A percentile compares a stretch with the other conserved stretches of the same genome.
Evolutionary conservation across 2,113 vertebrate species (phyloP).

Genomic region (Pseudorectes ferrugineus): DNA sequence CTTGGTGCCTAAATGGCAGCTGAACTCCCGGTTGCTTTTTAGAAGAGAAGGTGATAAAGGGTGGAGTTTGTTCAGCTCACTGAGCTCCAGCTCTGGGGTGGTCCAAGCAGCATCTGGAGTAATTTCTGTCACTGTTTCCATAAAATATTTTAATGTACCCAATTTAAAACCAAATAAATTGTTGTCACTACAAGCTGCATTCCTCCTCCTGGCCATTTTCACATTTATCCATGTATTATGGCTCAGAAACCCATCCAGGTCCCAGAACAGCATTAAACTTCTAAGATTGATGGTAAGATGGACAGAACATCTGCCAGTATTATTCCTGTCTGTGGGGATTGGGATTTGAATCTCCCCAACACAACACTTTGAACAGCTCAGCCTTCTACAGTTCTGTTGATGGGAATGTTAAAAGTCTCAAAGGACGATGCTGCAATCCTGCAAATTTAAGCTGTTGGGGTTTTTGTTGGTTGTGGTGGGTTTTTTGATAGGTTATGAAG

Average conservation of each 20-base stretch:
- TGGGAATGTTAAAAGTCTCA: neutral
- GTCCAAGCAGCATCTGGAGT: neutral
- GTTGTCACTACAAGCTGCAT: neutral
- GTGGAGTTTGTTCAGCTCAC: neutral
- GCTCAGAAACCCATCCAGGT: neutral
- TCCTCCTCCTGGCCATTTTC: neutral
- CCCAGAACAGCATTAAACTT: neutral
- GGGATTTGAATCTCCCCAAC: neutral
- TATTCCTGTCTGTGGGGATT: neutral
- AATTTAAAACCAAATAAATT: constrained; percentile 18
- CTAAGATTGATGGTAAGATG: neutral
- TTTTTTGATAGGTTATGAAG: neutral
- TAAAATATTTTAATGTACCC: neutral
- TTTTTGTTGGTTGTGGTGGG: neutral
- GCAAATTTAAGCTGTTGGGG: neutral
- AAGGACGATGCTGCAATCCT: neutral
- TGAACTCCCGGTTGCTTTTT: neutral
- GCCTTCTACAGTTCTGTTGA: neutral
- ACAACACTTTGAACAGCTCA: neutral
- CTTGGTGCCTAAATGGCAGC: neutral
- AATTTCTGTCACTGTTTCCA: neutral
- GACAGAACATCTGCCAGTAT: neutral
- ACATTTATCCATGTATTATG: neutral
- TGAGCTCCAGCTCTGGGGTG: neutral
- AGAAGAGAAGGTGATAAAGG: neutral